Base-by-base conservation (phyloP, 1,140 invertebrate genomes). In the Heliothis virescens region DNA sequence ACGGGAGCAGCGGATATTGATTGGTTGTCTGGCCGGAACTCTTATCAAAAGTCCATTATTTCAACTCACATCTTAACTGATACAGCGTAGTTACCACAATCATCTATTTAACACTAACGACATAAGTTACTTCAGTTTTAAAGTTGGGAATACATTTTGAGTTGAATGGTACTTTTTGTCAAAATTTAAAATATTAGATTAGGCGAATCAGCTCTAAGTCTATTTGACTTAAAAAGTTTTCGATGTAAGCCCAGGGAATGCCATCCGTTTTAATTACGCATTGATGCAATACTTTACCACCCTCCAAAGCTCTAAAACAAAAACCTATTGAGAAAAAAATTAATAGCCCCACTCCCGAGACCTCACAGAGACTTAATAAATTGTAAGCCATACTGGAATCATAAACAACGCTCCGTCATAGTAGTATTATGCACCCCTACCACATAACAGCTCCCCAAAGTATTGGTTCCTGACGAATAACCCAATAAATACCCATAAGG, bases 401-500 rank as follows among this genome's bases (percentile, higher is more conserved):
- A 91, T 91, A 91, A 94, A 91, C 91, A 89, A 89, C 81, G 82
- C 82, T 72, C 79, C 82, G 82, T 85, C 88, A 88, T 83, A 89
- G 82, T 65, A 74, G 85, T 82, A 92, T 91, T 92, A 92, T 93
- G 90, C 92, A 92, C 92, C 91, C 92, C 85, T 88, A 89, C 92
- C 90, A 80, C 91, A 94, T 83, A 94, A 93, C 88, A 86, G 87
- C 82, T 86, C 92, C 92, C 91, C 76, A 78, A 87, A 63, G 90
- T 89, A 91, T 92, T 87, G 91, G 89, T 87, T 88, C 78, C 86
- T 93, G 91, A 93, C 83, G 92, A 92, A 93, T 91, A 89, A 90
- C 88, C 90, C 89, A 93, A 94, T 93, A 94, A 94, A 93, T 93
- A 92, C 91, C 84, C 90, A 89, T 88, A 91, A 91, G 89, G 86